Evolutionary conservation across 2,113 vertebrate species (phyloP).

Genomic region (Ceyx cyanopectus): DNA sequence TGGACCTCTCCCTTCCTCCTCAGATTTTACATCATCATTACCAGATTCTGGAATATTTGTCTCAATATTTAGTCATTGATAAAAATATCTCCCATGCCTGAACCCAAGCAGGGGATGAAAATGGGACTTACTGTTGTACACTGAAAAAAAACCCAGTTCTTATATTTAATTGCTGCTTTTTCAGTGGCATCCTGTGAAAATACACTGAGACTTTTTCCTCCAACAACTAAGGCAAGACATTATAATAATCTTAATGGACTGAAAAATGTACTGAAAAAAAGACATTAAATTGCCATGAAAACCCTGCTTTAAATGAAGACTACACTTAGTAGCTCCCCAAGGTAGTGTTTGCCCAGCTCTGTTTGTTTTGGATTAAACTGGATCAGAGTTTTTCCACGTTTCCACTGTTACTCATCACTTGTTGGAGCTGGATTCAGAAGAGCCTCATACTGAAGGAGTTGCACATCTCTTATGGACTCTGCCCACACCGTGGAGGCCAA

Average conservation of each 20-base stretch:
- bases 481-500: background rate
- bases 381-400: background rate
- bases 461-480: background rate
- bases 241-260: background rate
- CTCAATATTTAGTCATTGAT: background rate
- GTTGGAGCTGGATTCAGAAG: background rate
- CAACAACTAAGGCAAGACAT: background rate
- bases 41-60: background rate
- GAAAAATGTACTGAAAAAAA: background rate
- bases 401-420: background rate
- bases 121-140: background rate
- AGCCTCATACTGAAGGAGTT: background rate
- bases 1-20: background rate
- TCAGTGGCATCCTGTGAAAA: background rate
- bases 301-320: background rate
- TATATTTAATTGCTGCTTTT: background rate
- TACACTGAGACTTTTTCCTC: background rate
- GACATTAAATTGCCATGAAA: background rate
- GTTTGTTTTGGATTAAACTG: slow-evolving; percentile 30
- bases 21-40: background rate
- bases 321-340: background rate
- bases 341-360: background rate
- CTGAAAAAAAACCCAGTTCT: background rate
- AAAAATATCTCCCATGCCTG: background rate
- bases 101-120: background rate